These are phyloP conservation scores for Hemichromis elongatus DNA, from an alignment of 2,113 vertebrate genomes.

Conservation along the genomic window DNA sequence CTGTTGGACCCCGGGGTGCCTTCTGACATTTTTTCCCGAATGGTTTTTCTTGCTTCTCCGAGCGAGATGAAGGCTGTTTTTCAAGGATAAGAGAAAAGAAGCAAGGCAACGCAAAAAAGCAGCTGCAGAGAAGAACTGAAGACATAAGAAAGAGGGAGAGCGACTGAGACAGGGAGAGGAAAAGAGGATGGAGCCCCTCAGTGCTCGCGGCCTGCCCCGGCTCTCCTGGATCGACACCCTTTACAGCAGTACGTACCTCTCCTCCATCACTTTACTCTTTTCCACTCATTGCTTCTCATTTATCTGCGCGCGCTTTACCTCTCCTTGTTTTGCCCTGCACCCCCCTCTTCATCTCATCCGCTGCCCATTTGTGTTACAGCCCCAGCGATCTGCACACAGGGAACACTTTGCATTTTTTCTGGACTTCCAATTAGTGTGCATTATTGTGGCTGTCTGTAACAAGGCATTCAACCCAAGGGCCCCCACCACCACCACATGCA, in stretches of 20 bases:
- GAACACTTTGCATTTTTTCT: constrained; percentile 26
- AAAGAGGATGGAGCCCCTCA: constrained; percentile 89
- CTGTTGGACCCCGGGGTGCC: constrained; percentile 42
- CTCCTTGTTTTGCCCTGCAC: neutral
- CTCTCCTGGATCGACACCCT: constrained; percentile 99
- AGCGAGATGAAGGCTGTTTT: constrained; percentile 70
- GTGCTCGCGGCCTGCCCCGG: constrained; percentile 88
- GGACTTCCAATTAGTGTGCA: constrained; percentile 34
- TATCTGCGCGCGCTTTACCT: constrained; percentile 3
- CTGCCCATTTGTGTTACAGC: constrained; percentile 21
- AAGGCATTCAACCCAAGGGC: neutral
- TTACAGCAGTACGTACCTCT: constrained; percentile 90
- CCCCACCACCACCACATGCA: neutral
- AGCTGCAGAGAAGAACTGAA: neutral
- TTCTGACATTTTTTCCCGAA: constrained; percentile 24
- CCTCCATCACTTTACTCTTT: neutral
- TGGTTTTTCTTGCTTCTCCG: constrained; percentile 3
- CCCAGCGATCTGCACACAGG: neutral
- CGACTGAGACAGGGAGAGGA: constrained; percentile 22
- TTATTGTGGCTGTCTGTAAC: constrained; percentile 41
- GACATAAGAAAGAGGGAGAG: constrained; percentile 19
- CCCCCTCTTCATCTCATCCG: neutral
- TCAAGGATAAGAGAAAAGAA: constrained; percentile 50
- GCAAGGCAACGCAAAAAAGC: neutral
- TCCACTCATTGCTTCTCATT: neutral